Evolutionary conservation across 2,113 vertebrate genomes (phyloP), one percentile per base, ranked within the genome.

Genomic region (Excalfactoria chinensis): DNA sequence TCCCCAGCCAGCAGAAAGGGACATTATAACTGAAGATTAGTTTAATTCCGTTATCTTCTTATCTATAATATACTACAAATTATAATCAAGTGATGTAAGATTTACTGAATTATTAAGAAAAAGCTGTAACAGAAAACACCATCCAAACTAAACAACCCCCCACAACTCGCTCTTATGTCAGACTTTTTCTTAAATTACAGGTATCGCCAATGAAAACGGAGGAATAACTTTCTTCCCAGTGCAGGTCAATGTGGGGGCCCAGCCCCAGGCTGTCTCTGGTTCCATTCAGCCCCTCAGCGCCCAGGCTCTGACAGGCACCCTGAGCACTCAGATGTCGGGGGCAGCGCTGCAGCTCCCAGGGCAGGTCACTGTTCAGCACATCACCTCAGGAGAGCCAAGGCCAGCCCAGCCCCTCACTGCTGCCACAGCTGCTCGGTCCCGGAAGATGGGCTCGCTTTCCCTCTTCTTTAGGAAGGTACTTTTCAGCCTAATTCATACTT

Each of bases 201-300:
- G 98, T n/a, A 99, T 99, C 76, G 98, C 99, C 95, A 99, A 99
- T 84, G 99, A 99, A 95, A 99, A 98, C 4, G 99, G 99, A 91
- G 98, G 98, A 35, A 99, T 99, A 85, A 98, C 98, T 1, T 98
- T 98, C 95, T 98, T 98, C 88, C 98, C 98, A 1, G 98, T 98
- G 13, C 98, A 98, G 16, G 97, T 98, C 5, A 98, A 98, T 2
- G 97, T 99, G 8, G 97, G 97, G 2, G 94, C 98, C 2, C 98
- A 98, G 96, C 89, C 98, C 8, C 98, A 95, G 5, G 86, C 97
- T 7, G 97, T 98, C 9, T 66, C 98, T 2, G 94, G 97, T 48
- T 94, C 98, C 62, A 97, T 99, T 41, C 98, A 98, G 83, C 98
- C 98, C 5, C 98, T 98, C 63, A 98, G 95, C 18, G 97, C 98